Evolutionary conservation across 2,797 vertebrate species (phyloP), one percentile per base, ranked within the genome.

Genomic region (Dendrocincla fuliginosa): DNA sequence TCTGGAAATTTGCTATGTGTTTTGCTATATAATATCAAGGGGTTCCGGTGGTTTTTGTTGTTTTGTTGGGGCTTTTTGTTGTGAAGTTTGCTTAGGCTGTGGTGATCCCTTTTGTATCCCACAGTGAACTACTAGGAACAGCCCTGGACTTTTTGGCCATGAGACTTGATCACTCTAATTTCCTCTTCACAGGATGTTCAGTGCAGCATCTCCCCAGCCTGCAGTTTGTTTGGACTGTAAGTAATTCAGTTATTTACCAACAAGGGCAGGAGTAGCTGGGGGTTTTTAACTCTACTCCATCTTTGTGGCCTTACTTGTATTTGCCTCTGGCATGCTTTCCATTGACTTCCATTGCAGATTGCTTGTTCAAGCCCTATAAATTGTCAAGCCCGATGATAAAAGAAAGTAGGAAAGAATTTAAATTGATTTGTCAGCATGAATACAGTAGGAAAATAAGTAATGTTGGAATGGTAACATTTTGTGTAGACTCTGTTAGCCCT

Each of bases 161-260:
- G 0, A 84, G 90, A 52, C 53, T 89, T 90, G 44, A 96, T 96
- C 94, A 93, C 89, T 96, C 7, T 96, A 95, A 96, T 96, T 96
- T 64, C 11, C 7, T 71, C 28, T 63, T 61, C 0, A 0, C 37
- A 60, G 57, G 30, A 35, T 33, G 6, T 83, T 87, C 37, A 68
- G 47, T 67, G 39, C 84, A 85, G 74, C 50, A 70, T 67, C 47
- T 92, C 57, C 47, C 63, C 64, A 76, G 0, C 63, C 77, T 9
- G 1, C 46, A 79, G 30, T 60, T 33, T 83, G 27, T 76, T 85
- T 81, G 75, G 50, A 44, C 61, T 91, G 49, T 75, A 55, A 59
- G 16, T 46, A 82, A 82, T 52, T 28, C 75, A 9, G 14, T 15
- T 76, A 28, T 93, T 92, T 74, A 53, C 53, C 90, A 61, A 77